These are phyloP conservation scores for Patella ulyssiponensis DNA, from an alignment of 2,888 invertebrate species.

Conservation along the genomic window DNA sequence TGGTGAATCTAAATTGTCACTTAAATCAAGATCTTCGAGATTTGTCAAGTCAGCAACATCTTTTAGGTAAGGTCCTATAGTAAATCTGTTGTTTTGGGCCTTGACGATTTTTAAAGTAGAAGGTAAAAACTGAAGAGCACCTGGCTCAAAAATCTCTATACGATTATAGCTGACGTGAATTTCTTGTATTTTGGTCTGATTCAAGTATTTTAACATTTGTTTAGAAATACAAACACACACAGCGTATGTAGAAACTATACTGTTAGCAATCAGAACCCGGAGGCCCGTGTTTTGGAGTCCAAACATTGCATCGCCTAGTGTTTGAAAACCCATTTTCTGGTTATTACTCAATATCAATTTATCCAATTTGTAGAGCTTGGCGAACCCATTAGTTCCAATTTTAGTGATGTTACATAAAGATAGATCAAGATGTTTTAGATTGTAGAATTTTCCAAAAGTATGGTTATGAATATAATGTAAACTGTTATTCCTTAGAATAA, in stretches of 20 bases:
- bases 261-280: neutral
- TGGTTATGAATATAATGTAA: too few relatives aligned
- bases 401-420: too few relatives aligned
- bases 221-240: slow-evolving; percentile 6
- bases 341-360: neutral
- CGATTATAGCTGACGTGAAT: neutral
- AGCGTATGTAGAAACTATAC: slow-evolving; percentile 6
- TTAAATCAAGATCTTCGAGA: neutral
- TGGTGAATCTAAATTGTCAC: neutral
- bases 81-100: slow-evolving; percentile 22
- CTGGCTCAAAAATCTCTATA: slow-evolving; percentile 1
- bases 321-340: neutral
- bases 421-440: too few relatives aligned
- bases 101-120: slow-evolving; percentile 20
- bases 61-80: slow-evolving; percentile 26
- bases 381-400: neutral
- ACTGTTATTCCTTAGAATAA: too few relatives aligned
- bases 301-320: neutral
- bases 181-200: slow-evolving; percentile 2
- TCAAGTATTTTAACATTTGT: neutral
- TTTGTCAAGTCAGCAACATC: neutral
- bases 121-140: slow-evolving; percentile 27
- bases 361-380: neutral
- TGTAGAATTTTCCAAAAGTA: too few relatives aligned
- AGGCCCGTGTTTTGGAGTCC: slow-evolving; percentile 1